These are phyloP conservation scores for Coreius guichenoti DNA, from an alignment of 2,797 vertebrate species.

Conservation along the genomic window DNA sequence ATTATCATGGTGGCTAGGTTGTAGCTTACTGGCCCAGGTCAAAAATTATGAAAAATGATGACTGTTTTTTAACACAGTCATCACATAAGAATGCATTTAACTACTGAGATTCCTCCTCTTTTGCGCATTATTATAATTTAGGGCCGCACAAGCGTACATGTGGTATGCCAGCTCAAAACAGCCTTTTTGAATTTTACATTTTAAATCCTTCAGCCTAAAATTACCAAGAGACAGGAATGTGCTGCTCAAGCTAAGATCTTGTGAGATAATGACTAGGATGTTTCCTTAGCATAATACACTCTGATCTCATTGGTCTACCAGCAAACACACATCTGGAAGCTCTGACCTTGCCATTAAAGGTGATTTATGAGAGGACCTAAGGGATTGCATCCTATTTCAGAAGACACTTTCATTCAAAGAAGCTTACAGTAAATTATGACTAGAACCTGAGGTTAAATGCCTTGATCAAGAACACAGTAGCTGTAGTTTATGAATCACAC, in stretches of 20 bases:
- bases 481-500: neutral
- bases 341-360: neutral
- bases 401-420: conserved; percentile 1
- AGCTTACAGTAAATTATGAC: neutral
- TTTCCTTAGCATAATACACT: neutral
- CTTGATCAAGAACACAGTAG: conserved; percentile 14
- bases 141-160: neutral
- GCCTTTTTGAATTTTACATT: neutral
- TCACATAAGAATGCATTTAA: conserved; percentile 19
- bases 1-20: neutral
- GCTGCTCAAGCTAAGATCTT: neutral
- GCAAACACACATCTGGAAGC: conserved; percentile 1
- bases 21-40: neutral
- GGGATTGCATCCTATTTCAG: conserved; percentile 3
- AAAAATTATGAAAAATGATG: neutral
- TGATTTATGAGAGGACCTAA: neutral
- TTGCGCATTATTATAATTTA: neutral
- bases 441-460: neutral
- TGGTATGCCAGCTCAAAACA: neutral
- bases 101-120: neutral
- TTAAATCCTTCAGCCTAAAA: neutral
- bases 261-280: neutral
- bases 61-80: neutral
- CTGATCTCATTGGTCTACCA: neutral
- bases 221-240: neutral